Base-by-base conservation (phyloP, 2,797 vertebrate species). In the Percopsis omiscomaycus region DNA sequence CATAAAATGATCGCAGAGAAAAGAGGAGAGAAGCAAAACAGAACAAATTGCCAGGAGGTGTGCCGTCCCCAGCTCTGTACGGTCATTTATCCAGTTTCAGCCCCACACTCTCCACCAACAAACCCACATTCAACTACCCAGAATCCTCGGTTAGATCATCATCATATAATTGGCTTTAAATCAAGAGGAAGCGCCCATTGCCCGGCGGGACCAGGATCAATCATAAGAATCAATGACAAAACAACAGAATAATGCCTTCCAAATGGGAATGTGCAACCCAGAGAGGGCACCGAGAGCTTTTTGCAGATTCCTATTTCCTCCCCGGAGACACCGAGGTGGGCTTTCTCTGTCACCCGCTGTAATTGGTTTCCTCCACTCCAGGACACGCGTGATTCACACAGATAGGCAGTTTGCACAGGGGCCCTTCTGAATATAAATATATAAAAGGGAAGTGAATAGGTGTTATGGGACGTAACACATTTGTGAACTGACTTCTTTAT, bases 161-260 rank as follows among this genome's bases (percentile, higher is more conserved):
- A 77, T 81, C 83, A 70, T 66, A 72, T 85, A 86, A 87, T 86
- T 86, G 82, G 78, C 81, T 86, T 88, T 87, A 88, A 90, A 89
- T 89, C 84, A 89, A 84, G 69, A 85, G 75, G 76, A 84, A 83
- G 80, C 74, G 55, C 51, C 68, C 15, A 59, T 53, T 56, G 74
- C 75, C 73, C 66, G 58, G 71, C 22, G n/a, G 74, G 72, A 65
- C 48, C 13, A 0, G 64, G 69, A 89, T 88, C 85, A 87, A 81
- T 87, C 87, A 83, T 64, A 64, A 53, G 65, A 83, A 85, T 88
- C 78, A 64, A 72, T 86, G 79, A 81, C 68, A 82, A 79, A 85
- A 81, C 69, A 71, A 65, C 55, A 66, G 76, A 66, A 82, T 85
- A 88, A 86, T 74, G 68, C 57, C 64, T 80, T 68, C 66, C 29